Conservation (phyloP, 2,797 vertebrate species). For the Cephalopachus bancanus region DNA sequence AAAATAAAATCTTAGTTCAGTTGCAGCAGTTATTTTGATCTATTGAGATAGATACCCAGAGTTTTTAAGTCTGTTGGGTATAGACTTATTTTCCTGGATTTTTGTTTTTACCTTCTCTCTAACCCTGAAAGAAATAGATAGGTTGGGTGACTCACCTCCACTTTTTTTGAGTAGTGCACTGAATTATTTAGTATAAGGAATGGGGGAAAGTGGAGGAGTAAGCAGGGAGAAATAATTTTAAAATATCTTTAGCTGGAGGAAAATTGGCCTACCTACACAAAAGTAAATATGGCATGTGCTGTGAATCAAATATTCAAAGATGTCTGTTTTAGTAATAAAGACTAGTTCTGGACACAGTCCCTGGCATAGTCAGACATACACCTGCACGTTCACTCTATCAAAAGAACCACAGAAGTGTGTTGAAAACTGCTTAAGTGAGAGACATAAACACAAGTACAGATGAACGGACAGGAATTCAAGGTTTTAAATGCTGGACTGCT, state of each 20-base stretch:
- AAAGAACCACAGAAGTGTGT: constrained; percentile 79
- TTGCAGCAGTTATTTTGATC: constrained; percentile 53
- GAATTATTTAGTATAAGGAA: constrained; percentile 82
- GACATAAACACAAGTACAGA: constrained; percentile 78
- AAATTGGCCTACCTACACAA: too few species aligned
- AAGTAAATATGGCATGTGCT: too few species aligned
- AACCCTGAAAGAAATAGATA: constrained; percentile 49
- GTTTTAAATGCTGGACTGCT: constrained; percentile 67
- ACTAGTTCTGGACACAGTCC: constrained; percentile 76
- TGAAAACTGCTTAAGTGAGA: constrained; percentile 82
- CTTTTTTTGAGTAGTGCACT: constrained; percentile 70
- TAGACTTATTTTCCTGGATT: constrained; percentile 7
- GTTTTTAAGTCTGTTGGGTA: constrained; percentile 26
- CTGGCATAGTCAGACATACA: constrained; percentile 75
- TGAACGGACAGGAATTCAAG: constrained; percentile 72
- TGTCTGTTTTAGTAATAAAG: constrained; percentile 72
- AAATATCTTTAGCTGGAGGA: too few species aligned
- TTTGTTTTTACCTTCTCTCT: constrained; percentile 61
- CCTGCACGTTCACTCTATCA: constrained; percentile 78
- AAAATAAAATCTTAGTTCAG: constrained; percentile 49
- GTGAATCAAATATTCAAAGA: too few species aligned
- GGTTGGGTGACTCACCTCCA: constrained; percentile 62
- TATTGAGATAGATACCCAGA: not conserved
- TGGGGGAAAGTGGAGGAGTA: constrained; percentile 64
- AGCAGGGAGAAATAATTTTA: not conserved